Base-by-base conservation (phyloP, 1,140 invertebrate genomes). In the Pseudomyrmex cubaensis region DNA sequence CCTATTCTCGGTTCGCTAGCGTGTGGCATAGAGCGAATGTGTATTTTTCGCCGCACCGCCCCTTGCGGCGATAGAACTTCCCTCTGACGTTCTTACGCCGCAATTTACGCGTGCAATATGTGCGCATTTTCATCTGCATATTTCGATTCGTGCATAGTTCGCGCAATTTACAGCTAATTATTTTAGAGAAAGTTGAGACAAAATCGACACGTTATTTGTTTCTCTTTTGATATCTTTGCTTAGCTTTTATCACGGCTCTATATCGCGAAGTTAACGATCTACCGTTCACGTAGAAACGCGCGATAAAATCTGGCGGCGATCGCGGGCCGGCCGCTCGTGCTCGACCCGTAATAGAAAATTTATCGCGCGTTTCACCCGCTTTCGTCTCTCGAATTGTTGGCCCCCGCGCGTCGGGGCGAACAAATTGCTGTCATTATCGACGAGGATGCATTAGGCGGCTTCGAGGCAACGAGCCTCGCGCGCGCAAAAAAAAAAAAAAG, bases 341-440 rank as follows among this genome's bases (percentile, higher is more conserved):
- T 74, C 17, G 13, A 61, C 48, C 20, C 61, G 2, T 13, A n/a
- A 59, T 12, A 10, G 12, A 69, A 59, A 59, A 22, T 86, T 35
- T 82, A 74, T 85, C 61, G 85, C 54, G 35, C 66, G 48, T 78
- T 80, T 86, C 69, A 72, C 67, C 44, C 61, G 54, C 44, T 85
- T 70, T 74, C 80, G 61, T 64, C 17, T 64, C 17, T 52, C 8
- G 54, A 61, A 76, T 72, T 57, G 69, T 83, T 57, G 17, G 22
- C 1, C 12, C 20, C 20, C 15, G 59, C 20, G 48, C 20, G 50
- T n/a, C 22, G 12, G 63, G n/a, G 25, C 44, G 63, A 22, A 46
- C 48, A 56, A 59, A 82, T 85, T 75, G 72, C 66, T 72, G 76
- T 76, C 59, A 73, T 83, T 73, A 83, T 82, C 72, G 66, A 72